A percentile compares a stretch with the other conserved stretches of the same genome.
Evolutionary conservation across 1,140 invertebrate genomes (phyloP).

Genomic region (Trichogramma pretiosum): DNA sequence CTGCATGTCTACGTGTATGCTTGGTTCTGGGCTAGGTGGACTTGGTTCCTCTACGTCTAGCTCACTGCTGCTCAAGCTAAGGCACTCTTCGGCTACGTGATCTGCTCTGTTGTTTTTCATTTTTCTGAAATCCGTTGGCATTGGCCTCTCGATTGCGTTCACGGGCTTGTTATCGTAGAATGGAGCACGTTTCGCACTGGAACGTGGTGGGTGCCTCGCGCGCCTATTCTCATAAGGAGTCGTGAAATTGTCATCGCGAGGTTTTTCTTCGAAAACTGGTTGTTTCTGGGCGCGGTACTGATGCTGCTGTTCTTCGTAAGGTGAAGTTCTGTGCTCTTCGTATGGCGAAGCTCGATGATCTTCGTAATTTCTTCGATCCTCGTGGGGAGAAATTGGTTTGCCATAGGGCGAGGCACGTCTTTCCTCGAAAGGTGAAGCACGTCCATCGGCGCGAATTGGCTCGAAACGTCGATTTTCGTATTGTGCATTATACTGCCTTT

Average conservation of each 20-base stretch:
- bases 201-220: no score
- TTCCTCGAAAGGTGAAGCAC: no score
- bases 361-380: no score
- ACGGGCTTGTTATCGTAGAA: neutral
- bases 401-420: no score
- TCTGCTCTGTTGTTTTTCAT: slow-evolving; percentile 11
- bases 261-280: neutral
- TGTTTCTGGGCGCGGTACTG: no score
- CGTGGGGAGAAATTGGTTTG: no score
- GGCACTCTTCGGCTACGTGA: slow-evolving; percentile 37
- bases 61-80: slow-evolving; percentile 50
- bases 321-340: no score
- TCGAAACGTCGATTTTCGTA: slow-evolving; percentile 1
- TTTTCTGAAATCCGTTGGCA: slow-evolving; percentile 7
- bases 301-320: no score
- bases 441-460: no score
- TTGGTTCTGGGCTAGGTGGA: slow-evolving; percentile 50
- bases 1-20: slow-evolving; percentile 52
- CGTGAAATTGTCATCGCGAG: slow-evolving; percentile 4
- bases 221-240: no score
- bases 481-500: slow-evolving; percentile 1
- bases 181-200: no score
- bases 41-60: slow-evolving; percentile 46
- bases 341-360: neutral
- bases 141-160: neutral